Evolutionary conservation across 2,113 vertebrate species (phyloP).

Genomic region (Agapornis roseicollis): DNA sequence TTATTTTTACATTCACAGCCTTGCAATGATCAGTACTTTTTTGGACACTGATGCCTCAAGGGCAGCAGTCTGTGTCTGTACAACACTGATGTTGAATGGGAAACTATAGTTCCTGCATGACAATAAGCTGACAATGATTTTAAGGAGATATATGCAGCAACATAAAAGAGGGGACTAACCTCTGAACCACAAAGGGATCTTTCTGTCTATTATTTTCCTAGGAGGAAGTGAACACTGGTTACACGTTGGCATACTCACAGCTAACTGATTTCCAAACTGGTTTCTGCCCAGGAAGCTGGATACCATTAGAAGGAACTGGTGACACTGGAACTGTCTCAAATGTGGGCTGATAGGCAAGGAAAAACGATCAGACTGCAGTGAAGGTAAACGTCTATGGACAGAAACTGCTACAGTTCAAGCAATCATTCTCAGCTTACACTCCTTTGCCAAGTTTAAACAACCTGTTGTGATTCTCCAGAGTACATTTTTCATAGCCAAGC

Average conservation of each 20-base stretch:
- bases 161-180: neutral
- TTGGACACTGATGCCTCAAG: neutral
- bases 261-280: slow-evolving; percentile 58
- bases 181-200: neutral
- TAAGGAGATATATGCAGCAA: neutral
- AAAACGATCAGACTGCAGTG: slow-evolving; percentile 41
- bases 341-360: slow-evolving; percentile 66
- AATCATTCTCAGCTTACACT: slow-evolving; percentile 5
- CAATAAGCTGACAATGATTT: neutral
- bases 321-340: slow-evolving; percentile 72
- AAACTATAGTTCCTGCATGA: slow-evolving; percentile 34
- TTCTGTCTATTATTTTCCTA: slow-evolving; percentile 2
- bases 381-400: neutral
- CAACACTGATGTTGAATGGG: neutral
- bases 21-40: neutral
- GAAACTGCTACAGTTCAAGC: slow-evolving; percentile 41
- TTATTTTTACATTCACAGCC: neutral
- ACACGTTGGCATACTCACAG: slow-evolving; percentile 67
- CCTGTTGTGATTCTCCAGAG: neutral
- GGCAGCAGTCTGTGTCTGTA: neutral
- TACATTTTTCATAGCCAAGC: neutral
- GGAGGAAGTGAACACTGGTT: slow-evolving; percentile 1
- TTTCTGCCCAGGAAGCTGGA: slow-evolving; percentile 65
- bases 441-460: neutral
- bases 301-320: slow-evolving; percentile 73